A percentile compares a stretch with the other conserved stretches of the same genome.
phyloP scores from a whole-genome alignment of 2,113 vertebrate species.

The Stigmatopora nigra region DNA sequence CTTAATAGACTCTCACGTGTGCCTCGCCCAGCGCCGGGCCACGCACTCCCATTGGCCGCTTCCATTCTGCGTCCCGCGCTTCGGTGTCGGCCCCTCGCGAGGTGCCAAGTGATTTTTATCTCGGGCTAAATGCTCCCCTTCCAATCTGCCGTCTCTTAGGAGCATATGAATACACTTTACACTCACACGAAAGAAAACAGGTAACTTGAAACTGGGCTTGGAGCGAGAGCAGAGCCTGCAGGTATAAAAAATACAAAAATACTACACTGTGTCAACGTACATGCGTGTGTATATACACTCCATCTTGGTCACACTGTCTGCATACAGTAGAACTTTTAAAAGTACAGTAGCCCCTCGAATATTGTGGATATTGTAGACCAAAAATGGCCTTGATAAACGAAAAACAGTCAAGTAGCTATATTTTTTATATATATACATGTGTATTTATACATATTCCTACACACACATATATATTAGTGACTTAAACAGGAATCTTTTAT shows the following conservation, averaged over 20 bases:
- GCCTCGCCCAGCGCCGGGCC: constrained; percentile 54
- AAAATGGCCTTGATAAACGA: too few species aligned
- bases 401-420: too few species aligned
- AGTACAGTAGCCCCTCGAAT: too few species aligned
- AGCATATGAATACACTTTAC: constrained; percentile 71
- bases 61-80: constrained; percentile 23
- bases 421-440: too few species aligned
- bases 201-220: constrained; percentile 72
- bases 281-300: constrained; percentile 37
- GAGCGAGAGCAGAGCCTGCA: constrained; percentile 46
- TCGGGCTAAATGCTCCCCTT: constrained; percentile 82
- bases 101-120: constrained; percentile 88
- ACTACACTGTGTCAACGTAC: constrained; percentile 46
- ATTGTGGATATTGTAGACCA: too few species aligned
- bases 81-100: constrained; percentile 67
- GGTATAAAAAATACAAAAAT: constrained; percentile 45
- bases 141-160: constrained; percentile 74
- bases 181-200: constrained; percentile 77
- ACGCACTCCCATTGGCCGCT: constrained; percentile 8
- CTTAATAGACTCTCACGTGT: constrained; percentile 42
- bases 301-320: constrained; percentile 40
- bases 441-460: too few species aligned
- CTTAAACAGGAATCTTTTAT: too few species aligned
- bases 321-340: constrained; percentile 9
- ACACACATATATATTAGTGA: too few species aligned